A percentile compares a stretch with the other conserved stretches of the same genome.
phyloP scores from a whole-genome alignment of 1,140 invertebrate genomes.

The Magallana angulata region DNA sequence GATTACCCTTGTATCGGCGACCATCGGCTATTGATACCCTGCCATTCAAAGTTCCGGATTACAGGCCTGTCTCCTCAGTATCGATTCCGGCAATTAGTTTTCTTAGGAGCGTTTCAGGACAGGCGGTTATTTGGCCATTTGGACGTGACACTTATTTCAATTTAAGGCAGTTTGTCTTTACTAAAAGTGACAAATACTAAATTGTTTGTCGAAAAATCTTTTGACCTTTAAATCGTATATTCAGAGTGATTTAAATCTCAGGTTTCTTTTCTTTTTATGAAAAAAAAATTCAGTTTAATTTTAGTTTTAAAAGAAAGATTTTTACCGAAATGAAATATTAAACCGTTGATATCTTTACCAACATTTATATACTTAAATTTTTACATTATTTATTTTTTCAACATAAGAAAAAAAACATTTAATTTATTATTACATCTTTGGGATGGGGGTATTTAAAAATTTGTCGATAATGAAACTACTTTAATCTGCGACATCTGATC shows the following conservation, averaged over 20 bases:
- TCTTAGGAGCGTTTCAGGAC: not conserved
- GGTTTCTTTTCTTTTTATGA: not conserved
- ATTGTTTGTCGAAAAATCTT: constrained; percentile 15
- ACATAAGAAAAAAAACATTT: too few relatives aligned
- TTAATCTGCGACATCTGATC: not conserved
- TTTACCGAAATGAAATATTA: too few relatives aligned
- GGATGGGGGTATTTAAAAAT: too few relatives aligned
- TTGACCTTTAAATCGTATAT: constrained; percentile 1
- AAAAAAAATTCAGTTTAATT: too few relatives aligned
- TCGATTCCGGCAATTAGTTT: constrained; percentile 34
- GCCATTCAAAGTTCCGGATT: constrained; percentile 31
- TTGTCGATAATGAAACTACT: not conserved
- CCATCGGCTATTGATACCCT: constrained; percentile 26
- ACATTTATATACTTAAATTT: too few relatives aligned
- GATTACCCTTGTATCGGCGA: constrained; percentile 10
- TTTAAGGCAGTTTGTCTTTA: not conserved
- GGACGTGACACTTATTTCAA: not conserved
- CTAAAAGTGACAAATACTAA: constrained; percentile 15
- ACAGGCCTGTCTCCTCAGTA: constrained; percentile 2
- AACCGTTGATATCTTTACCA: too few relatives aligned
- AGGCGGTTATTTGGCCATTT: constrained; percentile 26
- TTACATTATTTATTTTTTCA: too few relatives aligned
- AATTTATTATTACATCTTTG: too few relatives aligned
- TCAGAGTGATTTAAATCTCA: not conserved
- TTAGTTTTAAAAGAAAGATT: too few relatives aligned